Conservation (phyloP, 2,888 invertebrate species). For the Panzeria rudis region DNA sequence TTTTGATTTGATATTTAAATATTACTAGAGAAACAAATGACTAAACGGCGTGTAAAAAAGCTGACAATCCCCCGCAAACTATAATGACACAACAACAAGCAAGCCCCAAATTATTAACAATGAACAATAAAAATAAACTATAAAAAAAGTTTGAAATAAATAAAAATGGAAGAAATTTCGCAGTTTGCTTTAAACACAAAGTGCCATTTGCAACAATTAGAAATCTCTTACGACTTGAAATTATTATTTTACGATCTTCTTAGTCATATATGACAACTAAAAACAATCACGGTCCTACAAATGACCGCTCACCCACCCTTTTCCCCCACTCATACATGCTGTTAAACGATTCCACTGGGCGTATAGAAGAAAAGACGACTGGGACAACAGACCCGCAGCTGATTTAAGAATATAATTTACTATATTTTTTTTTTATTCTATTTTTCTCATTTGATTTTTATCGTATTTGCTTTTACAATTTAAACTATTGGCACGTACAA, state of each 20-base stretch:
- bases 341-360: background rate
- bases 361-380: background rate
- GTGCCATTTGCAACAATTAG: slow-evolving; percentile 60
- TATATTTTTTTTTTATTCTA: background rate
- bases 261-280: slow-evolving; percentile 42
- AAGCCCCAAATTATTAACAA: slow-evolving; percentile 4
- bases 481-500: slow-evolving; percentile 69
- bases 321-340: background rate
- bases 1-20: slow-evolving; percentile 20
- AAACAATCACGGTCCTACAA: background rate
- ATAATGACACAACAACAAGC: background rate
- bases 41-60: background rate
- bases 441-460: slow-evolving; percentile 26
- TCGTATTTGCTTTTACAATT: slow-evolving; percentile 39
- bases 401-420: slow-evolving; percentile 24
- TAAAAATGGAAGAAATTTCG: slow-evolving; percentile 11
- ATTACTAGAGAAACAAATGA: background rate
- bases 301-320: background rate
- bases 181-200: slow-evolving; percentile 33
- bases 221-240: slow-evolving; percentile 51
- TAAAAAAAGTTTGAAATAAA: slow-evolving; percentile 1
- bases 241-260: slow-evolving; percentile 58
- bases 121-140: background rate
- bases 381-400: slow-evolving; percentile 6
- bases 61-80: background rate